phyloP scores from a whole-genome alignment of 1,140 invertebrate species.

The Leptinotarsa lineolata region DNA sequence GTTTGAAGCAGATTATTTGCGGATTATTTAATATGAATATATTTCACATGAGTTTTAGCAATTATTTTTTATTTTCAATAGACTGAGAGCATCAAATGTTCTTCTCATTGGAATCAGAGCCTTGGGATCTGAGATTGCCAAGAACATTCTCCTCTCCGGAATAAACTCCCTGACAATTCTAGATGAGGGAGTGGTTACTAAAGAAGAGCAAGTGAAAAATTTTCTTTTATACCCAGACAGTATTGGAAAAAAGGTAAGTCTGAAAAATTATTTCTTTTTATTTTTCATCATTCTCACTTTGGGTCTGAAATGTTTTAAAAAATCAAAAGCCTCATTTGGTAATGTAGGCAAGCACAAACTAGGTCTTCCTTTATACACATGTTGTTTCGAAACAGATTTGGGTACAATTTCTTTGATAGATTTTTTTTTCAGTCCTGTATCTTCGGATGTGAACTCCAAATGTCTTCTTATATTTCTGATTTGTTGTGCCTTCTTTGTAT shows the following conservation, averaged over 20 bases:
- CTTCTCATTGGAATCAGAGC: conserved; percentile 88
- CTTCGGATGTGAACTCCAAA: conserved; percentile 21
- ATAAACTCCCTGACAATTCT: conserved; percentile 88
- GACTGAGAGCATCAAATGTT: conserved; percentile 82
- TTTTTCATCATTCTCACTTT: conserved; percentile 17
- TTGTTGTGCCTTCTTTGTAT: conserved; percentile 26
- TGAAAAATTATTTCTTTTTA: background rate
- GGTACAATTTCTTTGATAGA: background rate
- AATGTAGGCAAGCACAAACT: conserved; percentile 22
- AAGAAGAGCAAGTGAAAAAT: conserved; percentile 76
- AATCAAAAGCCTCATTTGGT: conserved; percentile 25
- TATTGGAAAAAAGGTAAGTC: conserved; percentile 70
- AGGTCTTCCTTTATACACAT: conserved; percentile 28
- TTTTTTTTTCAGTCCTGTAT: background rate
- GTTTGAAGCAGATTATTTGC: background rate
- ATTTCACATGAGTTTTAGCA: background rate
- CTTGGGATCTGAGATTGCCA: conserved; percentile 92
- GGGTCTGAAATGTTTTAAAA: conserved; percentile 23
- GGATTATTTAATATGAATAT: background rate
- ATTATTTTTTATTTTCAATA: conserved; percentile 56
- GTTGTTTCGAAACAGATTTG: background rate
- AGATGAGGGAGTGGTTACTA: conserved; percentile 75
- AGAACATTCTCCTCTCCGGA: conserved; percentile 94
- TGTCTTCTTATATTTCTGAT: conserved; percentile 30
- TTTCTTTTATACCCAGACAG: conserved; percentile 73